phyloP scores from a whole-genome alignment of 2,797 vertebrate genomes.

The Argyrosomus regius region DNA sequence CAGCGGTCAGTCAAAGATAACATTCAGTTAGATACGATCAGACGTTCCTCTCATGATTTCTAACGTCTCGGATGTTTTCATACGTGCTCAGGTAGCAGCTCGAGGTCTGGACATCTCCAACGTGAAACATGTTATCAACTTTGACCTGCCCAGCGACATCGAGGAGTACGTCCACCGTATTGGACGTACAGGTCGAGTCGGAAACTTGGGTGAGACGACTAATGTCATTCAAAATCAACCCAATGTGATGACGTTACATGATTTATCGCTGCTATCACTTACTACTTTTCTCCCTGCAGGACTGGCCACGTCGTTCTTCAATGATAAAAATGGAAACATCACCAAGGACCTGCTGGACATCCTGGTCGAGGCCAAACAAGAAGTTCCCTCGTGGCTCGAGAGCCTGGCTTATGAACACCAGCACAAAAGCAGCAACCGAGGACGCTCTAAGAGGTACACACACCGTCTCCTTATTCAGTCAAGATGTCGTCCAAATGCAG shows the following conservation, averaged over 20 bases:
- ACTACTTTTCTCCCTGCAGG: constrained; percentile 76
- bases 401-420: constrained; percentile 96
- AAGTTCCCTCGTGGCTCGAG: constrained; percentile 96
- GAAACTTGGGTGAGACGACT: constrained; percentile 90
- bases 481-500: neutral
- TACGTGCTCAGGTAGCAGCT: constrained; percentile 89
- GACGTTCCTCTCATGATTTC: neutral
- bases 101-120: constrained; percentile 94
- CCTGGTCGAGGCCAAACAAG: constrained; percentile 96
- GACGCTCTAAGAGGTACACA: constrained; percentile 93
- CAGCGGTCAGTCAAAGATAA: constrained; percentile 88
- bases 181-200: constrained; percentile 95
- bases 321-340: constrained; percentile 94
- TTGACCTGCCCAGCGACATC: constrained; percentile 96
- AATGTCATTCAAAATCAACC: too few species aligned
- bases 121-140: constrained; percentile 97
- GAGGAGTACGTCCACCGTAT: constrained; percentile 98
- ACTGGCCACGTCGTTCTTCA: constrained; percentile 97
- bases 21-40: neutral
- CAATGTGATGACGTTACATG: too few species aligned
- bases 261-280: neutral
- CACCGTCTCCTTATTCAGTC: fast-evolving
- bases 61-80: neutral
- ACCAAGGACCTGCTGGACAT: constrained; percentile 97
- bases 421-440: constrained; percentile 92